phyloP scores from a whole-genome alignment of 2,797 vertebrate genomes.

The Craterocephalus amniculus region DNA sequence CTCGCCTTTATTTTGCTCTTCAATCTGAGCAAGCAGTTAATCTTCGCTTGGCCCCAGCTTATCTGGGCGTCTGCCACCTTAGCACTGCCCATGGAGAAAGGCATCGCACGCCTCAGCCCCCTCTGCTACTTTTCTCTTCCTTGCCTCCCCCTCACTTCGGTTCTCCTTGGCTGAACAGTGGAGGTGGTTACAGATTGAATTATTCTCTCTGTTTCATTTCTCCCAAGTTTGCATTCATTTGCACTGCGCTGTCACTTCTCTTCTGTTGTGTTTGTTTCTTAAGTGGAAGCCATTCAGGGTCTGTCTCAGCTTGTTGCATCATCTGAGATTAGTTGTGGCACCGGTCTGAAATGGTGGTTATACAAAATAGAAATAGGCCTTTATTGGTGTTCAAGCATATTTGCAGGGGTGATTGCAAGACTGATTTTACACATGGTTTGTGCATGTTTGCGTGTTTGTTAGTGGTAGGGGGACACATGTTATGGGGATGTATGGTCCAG shows the following conservation, averaged over 20 bases:
- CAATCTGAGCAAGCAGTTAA: conserved; percentile 77
- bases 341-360: conserved; percentile 43
- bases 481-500: neutral
- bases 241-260: conserved; percentile 66
- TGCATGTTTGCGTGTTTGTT: conserved; percentile 15
- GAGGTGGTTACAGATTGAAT: conserved; percentile 75
- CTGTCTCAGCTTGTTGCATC: conserved; percentile 64
- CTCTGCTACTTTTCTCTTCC: conserved; percentile 33
- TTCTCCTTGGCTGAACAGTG: conserved; percentile 66
- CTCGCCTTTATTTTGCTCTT: conserved; percentile 68
- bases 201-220: conserved; percentile 73
- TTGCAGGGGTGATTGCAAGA: conserved; percentile 33
- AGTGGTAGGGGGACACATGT: neutral
- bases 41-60: conserved; percentile 76
- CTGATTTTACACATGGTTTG: conserved; percentile 17
- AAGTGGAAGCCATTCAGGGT: conserved; percentile 66
- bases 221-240: conserved; percentile 70
- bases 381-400: conserved; percentile 52
- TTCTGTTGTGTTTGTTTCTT: conserved; percentile 69
- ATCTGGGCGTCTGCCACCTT: conserved; percentile 74
- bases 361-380: conserved; percentile 43
- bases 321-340: conserved; percentile 53
- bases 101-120: conserved; percentile 47
- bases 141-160: conserved; percentile 40
- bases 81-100: conserved; percentile 67